A percentile compares a stretch with the other conserved stretches of the same genome.
These are phyloP conservation scores for Polypedilum vanderplanki DNA, from an alignment of 1,140 invertebrate genomes.

Conservation along the genomic window DNA sequence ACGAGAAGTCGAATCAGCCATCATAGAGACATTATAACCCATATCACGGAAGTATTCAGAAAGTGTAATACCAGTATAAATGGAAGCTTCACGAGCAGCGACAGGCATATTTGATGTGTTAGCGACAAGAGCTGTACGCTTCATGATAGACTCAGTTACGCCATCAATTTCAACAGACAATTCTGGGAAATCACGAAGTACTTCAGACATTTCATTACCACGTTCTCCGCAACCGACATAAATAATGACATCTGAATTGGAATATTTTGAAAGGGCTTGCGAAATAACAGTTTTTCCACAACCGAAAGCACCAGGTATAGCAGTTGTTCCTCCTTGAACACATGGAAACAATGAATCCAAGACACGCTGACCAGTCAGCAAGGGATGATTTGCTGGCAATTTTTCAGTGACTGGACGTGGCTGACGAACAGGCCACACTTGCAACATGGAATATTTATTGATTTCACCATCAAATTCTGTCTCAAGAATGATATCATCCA, in stretches of 20 bases:
- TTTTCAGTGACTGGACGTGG: constrained; percentile 95
- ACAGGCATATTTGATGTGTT: constrained; percentile 99
- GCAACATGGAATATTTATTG: constrained; percentile 86
- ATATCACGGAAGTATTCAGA: constrained; percentile 99
- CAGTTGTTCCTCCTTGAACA: constrained; percentile 98
- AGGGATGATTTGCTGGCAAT: constrained; percentile 94
- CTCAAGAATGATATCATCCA: constrained; percentile 92
- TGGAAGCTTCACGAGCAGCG: constrained; percentile 98
- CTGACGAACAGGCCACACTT: constrained; percentile 97
- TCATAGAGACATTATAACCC: constrained; percentile 99
- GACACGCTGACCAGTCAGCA: constrained; percentile 96
- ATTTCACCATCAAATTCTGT: constrained; percentile 97
- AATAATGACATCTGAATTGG: constrained; percentile 98
- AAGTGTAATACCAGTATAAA: constrained; percentile 93
- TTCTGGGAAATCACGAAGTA: constrained; percentile 97
- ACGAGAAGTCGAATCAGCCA: constrained; percentile 99
- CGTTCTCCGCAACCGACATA: constrained; percentile 99
- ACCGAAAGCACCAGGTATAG: constrained; percentile 94
- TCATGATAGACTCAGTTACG: constrained; percentile 97
- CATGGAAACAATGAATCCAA: constrained; percentile 97
- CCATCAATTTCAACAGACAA: constrained; percentile 96
- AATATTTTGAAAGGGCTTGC: constrained; percentile 97
- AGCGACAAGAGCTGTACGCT: constrained; percentile 96
- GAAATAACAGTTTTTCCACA: constrained; percentile 55
- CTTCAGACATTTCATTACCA: constrained; percentile 82